Percentiles rank a stretch among this genome's conserved stretches.
Conservation (phyloP, 2,113 vertebrate species). For the Platanista minor region DNA sequence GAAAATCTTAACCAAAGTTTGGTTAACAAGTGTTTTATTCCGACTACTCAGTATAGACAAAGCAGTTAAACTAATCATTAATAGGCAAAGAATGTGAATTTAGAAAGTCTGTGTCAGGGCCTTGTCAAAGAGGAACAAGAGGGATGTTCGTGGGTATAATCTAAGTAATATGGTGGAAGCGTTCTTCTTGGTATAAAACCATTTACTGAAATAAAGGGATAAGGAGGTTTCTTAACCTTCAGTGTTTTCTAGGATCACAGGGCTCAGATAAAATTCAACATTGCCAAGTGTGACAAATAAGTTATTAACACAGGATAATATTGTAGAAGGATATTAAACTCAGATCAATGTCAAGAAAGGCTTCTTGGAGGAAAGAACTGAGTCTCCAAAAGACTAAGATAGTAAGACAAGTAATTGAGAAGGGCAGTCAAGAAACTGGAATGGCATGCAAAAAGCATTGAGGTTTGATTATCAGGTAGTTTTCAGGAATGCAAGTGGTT, state of each 20-base stretch:
- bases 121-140: background rate
- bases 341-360: background rate
- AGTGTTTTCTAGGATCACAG: background rate
- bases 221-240: background rate
- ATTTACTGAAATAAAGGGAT: background rate
- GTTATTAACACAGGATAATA: background rate
- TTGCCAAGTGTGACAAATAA: background rate
- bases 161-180: background rate
- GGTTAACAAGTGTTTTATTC: background rate
- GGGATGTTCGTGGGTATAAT: background rate
- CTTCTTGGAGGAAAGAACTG: background rate
- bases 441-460: background rate
- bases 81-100: background rate
- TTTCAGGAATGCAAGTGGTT: background rate
- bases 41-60: background rate
- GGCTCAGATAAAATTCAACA: background rate
- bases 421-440: background rate
- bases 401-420: background rate
- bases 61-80: background rate
- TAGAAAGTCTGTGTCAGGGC: background rate
- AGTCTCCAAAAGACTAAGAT: background rate
- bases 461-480: background rate
- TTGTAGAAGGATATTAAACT: background rate
- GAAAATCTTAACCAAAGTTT: background rate
- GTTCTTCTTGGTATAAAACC: background rate